Evolutionary conservation across 2,888 invertebrate genomes (phyloP).

Genomic region (Eulithis prunata): DNA sequence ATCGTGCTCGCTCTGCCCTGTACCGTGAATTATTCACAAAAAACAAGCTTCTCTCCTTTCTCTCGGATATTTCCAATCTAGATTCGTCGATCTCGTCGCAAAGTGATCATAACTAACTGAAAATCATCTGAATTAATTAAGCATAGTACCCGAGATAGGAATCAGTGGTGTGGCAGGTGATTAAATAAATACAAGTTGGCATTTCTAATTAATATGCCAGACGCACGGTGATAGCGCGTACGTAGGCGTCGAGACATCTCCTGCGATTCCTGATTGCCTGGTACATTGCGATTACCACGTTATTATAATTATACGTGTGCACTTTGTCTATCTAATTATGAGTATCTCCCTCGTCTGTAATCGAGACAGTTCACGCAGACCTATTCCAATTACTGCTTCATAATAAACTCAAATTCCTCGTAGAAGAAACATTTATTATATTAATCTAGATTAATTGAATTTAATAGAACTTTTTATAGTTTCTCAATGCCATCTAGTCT

Average conservation of each 20-base stretch:
- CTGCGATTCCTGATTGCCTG: conserved; percentile 64
- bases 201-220: conserved; percentile 81
- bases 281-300: conserved; percentile 71
- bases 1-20: conserved; percentile 70
- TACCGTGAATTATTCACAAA: conserved; percentile 63
- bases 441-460: background rate
- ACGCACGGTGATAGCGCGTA: conserved; percentile 71
- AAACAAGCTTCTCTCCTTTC: conserved; percentile 28
- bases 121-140: conserved; percentile 80
- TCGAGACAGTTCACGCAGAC: conserved; percentile 2
- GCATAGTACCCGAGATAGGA: conserved; percentile 67
- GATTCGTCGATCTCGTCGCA: conserved; percentile 46
- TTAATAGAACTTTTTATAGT: too few relatives aligned
- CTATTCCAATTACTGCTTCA: background rate
- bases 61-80: conserved; percentile 28
- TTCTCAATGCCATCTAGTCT: too few relatives aligned
- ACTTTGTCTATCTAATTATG: conserved; percentile 57
- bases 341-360: background rate
- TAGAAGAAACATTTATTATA: background rate
- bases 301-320: conserved; percentile 65
- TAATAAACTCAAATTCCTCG: background rate
- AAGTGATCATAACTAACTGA: conserved; percentile 54
- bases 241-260: conserved; percentile 63
- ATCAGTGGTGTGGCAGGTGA: conserved; percentile 78
- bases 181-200: conserved; percentile 81